Conservation (phyloP, 2,888 invertebrate species). For the Bhutanitis thaidina region DNA sequence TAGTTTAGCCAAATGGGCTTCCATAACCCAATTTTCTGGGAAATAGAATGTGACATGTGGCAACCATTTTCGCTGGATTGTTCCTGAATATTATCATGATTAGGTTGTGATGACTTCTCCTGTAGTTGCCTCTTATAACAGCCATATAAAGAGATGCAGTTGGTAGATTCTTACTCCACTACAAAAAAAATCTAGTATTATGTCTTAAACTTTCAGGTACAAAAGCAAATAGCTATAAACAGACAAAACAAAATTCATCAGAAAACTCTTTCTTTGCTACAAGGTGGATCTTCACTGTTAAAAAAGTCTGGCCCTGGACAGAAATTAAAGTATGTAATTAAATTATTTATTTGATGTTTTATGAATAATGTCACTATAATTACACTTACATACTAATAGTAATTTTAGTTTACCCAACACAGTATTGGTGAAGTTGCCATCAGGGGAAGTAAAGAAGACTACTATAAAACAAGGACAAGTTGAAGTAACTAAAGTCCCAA, state of each 20-base stretch:
- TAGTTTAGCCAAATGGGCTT: no score
- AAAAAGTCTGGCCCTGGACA: conserved; percentile 64
- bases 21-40: no score
- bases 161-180: no score
- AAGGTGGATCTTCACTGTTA: conserved; percentile 82
- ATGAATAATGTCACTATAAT: no score
- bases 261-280: conserved; percentile 85
- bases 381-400: not conserved
- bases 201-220: conserved; percentile 68
- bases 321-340: conserved; percentile 61
- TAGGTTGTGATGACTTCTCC: no score
- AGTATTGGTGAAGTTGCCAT: conserved; percentile 68
- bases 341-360: not conserved
- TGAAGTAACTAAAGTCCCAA: conserved; percentile 61
- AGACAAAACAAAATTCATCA: conserved; percentile 85
- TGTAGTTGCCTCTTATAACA: no score
- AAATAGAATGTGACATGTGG: no score
- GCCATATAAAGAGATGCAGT: no score
- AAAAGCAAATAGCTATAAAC: conserved; percentile 88
- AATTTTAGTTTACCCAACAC: conserved; percentile 66
- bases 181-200: not conserved
- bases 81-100: no score
- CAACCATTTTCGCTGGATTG: no score
- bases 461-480: conserved; percentile 61
- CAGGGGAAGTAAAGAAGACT: conserved; percentile 65